These are phyloP conservation scores for Lethocerus indicus DNA, from an alignment of 1,140 invertebrate genomes.

Conservation along the genomic window DNA sequence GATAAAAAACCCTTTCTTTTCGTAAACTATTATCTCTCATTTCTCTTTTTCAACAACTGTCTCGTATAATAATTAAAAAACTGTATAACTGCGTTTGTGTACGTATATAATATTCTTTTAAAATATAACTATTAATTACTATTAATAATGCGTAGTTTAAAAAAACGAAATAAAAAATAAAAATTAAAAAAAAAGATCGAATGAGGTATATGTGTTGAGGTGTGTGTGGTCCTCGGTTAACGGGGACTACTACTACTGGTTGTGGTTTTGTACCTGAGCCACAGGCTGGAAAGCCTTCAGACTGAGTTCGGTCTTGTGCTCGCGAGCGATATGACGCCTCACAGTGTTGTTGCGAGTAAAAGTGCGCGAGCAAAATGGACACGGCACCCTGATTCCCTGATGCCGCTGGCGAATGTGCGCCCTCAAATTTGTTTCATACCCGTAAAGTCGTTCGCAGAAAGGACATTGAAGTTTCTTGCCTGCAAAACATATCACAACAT, in stretches of 20 bases:
- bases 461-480: conserved; percentile 82
- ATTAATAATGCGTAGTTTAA: not conserved
- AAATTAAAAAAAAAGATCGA: conserved; percentile 17
- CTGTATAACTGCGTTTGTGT: no score
- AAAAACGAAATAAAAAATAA: conserved; percentile 7
- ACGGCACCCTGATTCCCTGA: conserved; percentile 74
- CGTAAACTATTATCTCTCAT: no score
- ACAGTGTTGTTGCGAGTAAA: conserved; percentile 86
- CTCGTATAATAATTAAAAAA: no score
- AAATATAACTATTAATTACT: no score
- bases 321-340: conserved; percentile 66
- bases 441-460: conserved; percentile 80
- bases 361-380: conserved; percentile 73
- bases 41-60: no score
- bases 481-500: conserved; percentile 28
- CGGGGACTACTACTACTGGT: conserved; percentile 16
- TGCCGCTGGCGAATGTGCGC: conserved; percentile 79
- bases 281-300: conserved; percentile 42
- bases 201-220: conserved; percentile 18
- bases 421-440: conserved; percentile 79
- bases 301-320: conserved; percentile 60
- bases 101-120: no score
- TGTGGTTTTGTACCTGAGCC: conserved; percentile 20
- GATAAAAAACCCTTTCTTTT: no score
- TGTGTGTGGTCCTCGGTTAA: not conserved